Evolutionary conservation across 1,140 invertebrate genomes (phyloP).

Genomic region (Agraylea sexmaculata): DNA sequence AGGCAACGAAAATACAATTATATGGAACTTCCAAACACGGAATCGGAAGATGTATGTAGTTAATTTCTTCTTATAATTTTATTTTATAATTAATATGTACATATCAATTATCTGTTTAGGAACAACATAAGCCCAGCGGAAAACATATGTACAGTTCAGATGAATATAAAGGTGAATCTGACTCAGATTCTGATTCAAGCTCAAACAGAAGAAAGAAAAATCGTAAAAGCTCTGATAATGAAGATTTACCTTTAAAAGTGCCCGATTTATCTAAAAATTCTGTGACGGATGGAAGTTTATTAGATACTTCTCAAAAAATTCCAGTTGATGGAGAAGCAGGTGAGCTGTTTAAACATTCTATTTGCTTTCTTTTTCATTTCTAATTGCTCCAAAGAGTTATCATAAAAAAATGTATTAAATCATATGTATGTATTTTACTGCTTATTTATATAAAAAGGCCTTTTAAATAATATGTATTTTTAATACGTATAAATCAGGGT

Average conservation of each 20-base stretch:
- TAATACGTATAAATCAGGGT: no score
- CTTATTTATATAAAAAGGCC: no score
- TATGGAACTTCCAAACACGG: slow-evolving; percentile 53
- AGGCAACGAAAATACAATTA: slow-evolving; percentile 56
- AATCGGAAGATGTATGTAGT: slow-evolving; percentile 51
- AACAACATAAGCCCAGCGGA: slow-evolving; percentile 39
- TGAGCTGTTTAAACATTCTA: no score
- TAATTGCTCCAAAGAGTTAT: no score
- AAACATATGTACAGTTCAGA: slow-evolving; percentile 42
- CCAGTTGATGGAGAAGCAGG: no score
- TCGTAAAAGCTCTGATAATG: slow-evolving; percentile 13
- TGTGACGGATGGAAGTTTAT: no score
- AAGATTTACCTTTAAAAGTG: not conserved
- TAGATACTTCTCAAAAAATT: no score
- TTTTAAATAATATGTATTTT: no score
- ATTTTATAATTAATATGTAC: slow-evolving; percentile 4
- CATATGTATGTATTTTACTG: no score
- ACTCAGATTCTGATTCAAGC: slow-evolving; percentile 28
- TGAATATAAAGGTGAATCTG: slow-evolving; percentile 34
- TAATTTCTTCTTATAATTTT: not conserved
- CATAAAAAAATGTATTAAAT: no score
- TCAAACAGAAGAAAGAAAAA: slow-evolving; percentile 9
- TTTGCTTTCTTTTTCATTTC: no score
- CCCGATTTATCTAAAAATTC: no score
- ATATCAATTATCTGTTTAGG: slow-evolving; percentile 23